These are phyloP conservation scores for Bungarus multicinctus DNA, from an alignment of 2,113 vertebrate genomes.

Conservation along the genomic window DNA sequence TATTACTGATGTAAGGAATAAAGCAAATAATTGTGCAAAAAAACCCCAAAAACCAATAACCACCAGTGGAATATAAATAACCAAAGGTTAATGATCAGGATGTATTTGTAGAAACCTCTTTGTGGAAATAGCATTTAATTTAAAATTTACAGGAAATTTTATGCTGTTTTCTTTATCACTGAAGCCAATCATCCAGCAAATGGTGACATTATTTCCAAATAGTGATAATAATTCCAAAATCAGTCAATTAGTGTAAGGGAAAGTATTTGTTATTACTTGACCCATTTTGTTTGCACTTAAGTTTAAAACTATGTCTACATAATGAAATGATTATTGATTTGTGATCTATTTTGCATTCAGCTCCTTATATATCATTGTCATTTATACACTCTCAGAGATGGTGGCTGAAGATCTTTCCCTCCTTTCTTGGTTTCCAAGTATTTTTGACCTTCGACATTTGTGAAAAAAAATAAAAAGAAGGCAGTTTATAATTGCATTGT, in stretches of 20 bases:
- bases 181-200: conserved; percentile 96
- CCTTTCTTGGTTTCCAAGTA: conserved; percentile 60
- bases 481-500: conserved; percentile 77
- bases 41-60: neutral
- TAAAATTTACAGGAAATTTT: conserved; percentile 84
- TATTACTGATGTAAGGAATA: conserved; percentile 38
- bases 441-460: conserved; percentile 72
- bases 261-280: conserved; percentile 72
- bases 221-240: conserved; percentile 78
- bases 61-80: conserved; percentile 68
- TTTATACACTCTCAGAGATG: conserved; percentile 20
- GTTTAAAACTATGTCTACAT: conserved; percentile 62
- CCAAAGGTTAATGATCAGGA: conserved; percentile 76
- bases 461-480: conserved; percentile 54
- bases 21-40: conserved; percentile 59
- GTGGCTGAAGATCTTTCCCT: neutral
- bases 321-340: conserved; percentile 56
- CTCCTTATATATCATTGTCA: conserved; percentile 15
- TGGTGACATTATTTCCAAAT: conserved; percentile 68
- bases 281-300: conserved; percentile 76
- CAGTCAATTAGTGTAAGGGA: conserved; percentile 82
- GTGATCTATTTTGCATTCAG: conserved; percentile 71
- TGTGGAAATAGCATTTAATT: conserved; percentile 74
- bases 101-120: conserved; percentile 75
- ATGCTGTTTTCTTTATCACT: conserved; percentile 83